Evolutionary conservation across 2,113 vertebrate genomes (phyloP), one percentile per base, ranked within the genome.

Genomic region (Acanthisitta chloris): DNA sequence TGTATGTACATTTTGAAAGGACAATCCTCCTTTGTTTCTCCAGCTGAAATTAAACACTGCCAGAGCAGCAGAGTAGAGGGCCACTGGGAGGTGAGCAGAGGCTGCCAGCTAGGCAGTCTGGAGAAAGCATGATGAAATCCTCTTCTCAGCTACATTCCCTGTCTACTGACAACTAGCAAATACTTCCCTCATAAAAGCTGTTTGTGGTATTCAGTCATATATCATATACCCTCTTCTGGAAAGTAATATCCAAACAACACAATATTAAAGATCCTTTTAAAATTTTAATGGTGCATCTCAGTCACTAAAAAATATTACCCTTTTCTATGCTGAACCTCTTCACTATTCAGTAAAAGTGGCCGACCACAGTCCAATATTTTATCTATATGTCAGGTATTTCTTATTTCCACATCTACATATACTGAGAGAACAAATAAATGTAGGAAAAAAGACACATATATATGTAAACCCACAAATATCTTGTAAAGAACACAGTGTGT

Each of bases 1-100:
- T 92, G 43, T 65, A 84, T 31, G 78, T 61, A 73, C 74, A 42
- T 85, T 96, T 71, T 72, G 79, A 69, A 89, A 92, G 84, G 81
- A 96, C 71, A 92, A 76, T 65, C 70, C 81, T 91, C 61, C 49
- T 92, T 92, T 96, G 62, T 89, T 49, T 77, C 57, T 82, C 11
- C 0, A n/a, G 14, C 81, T 91, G 93, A 96, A 88, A 82, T 80
- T 81, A 91, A 94, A 91, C 42, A 80, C 46, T 79, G 85, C 66
- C 74, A 92, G 81, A 90, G 73, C 48, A 89, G 83, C 72, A 79
- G 49, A 91, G 81, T 38, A 79, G 61, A 85, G 73, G 84, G 81
- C 62, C 81, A 72, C 49, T 26, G 87, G 70, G 86, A 96, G 81
- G 74, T 82, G 58, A 87, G 33, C 43, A 62, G 65, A 85, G 52